These are phyloP conservation scores for Ammodytes marinus DNA, from an alignment of 2,113 vertebrate genomes.

Conservation along the genomic window DNA sequence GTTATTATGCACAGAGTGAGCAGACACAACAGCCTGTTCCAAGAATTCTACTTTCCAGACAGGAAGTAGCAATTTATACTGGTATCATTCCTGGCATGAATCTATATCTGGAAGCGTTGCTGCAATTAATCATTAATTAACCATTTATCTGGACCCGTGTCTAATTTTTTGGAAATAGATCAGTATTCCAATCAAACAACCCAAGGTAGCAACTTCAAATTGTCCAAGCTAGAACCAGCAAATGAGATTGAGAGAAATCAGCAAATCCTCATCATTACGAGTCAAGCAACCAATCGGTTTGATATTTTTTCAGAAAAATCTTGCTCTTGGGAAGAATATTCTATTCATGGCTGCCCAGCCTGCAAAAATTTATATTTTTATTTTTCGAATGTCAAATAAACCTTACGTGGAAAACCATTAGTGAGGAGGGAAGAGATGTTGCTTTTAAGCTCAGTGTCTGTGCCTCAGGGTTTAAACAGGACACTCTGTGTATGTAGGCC, in stretches of 20 bases:
- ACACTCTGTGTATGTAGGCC: constrained; percentile 66
- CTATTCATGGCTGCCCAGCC: too few relatives aligned
- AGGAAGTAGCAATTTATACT: background rate
- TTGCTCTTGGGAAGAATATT: too few relatives aligned
- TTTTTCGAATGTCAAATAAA: too few relatives aligned
- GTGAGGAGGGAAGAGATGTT: constrained; percentile 2
- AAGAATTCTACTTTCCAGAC: background rate
- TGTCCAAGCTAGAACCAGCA: too few relatives aligned
- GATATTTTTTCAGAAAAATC: too few relatives aligned
- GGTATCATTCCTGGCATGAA: background rate
- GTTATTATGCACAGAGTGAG: background rate
- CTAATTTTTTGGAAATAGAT: too few relatives aligned
- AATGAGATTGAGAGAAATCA: too few relatives aligned
- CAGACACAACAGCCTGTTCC: background rate
- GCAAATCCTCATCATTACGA: too few relatives aligned
- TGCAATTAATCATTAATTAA: background rate
- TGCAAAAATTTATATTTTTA: too few relatives aligned
- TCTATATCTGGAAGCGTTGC: background rate
- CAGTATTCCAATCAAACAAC: too few relatives aligned
- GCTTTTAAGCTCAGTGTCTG: constrained; percentile 28
- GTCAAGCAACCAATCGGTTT: too few relatives aligned
- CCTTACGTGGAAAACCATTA: background rate
- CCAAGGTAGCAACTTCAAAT: too few relatives aligned
- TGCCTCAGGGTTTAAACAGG: constrained; percentile 50
- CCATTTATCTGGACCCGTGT: background rate